phyloP scores from a whole-genome alignment of 2,888 invertebrate species.

The Lissocephala sabroskyi region DNA sequence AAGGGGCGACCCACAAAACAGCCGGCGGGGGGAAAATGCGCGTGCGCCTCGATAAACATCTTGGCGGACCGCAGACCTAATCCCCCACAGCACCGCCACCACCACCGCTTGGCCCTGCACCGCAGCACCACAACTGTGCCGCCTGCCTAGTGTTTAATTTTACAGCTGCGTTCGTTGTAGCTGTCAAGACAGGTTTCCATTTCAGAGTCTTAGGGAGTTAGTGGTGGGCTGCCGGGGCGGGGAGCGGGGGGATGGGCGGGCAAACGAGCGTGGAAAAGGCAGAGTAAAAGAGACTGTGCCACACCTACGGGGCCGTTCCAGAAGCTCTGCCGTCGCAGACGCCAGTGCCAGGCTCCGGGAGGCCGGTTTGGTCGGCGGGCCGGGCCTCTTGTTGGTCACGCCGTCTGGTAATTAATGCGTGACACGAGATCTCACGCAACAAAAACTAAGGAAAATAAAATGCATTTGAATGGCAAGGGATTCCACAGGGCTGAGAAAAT shows the following conservation, averaged over 20 bases:
- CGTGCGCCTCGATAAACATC: slow-evolving; percentile 33
- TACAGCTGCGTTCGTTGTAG: slow-evolving; percentile 30
- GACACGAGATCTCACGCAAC: slow-evolving; percentile 16
- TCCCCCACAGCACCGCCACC: too few relatives aligned
- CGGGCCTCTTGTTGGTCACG: slow-evolving; percentile 10
- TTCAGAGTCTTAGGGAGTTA: slow-evolving; percentile 9
- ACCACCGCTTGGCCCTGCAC: not conserved
- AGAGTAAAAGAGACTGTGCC: not conserved
- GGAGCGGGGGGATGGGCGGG: too few relatives aligned
- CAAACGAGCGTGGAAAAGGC: too few relatives aligned
- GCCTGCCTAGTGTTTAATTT: slow-evolving; percentile 31
- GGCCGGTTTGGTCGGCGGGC: not conserved
- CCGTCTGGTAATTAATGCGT: slow-evolving; percentile 27
- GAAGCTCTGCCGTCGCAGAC: slow-evolving; percentile 1
- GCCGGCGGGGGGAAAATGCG: slow-evolving; percentile 11
- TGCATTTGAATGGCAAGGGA: not conserved
- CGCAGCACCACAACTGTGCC: slow-evolving; percentile 14
- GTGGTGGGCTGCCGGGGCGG: too few relatives aligned
- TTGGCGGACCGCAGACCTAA: slow-evolving; percentile 3
- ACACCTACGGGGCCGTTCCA: slow-evolving; percentile 8
- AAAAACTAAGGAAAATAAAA: too few relatives aligned
- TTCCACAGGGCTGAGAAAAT: not conserved
- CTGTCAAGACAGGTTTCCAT: slow-evolving; percentile 33
- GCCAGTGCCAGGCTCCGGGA: not conserved
- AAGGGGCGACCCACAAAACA: not conserved